Evolutionary conservation across 2,797 vertebrate genomes (phyloP).

Genomic region (Propithecus deckenii): DNA sequence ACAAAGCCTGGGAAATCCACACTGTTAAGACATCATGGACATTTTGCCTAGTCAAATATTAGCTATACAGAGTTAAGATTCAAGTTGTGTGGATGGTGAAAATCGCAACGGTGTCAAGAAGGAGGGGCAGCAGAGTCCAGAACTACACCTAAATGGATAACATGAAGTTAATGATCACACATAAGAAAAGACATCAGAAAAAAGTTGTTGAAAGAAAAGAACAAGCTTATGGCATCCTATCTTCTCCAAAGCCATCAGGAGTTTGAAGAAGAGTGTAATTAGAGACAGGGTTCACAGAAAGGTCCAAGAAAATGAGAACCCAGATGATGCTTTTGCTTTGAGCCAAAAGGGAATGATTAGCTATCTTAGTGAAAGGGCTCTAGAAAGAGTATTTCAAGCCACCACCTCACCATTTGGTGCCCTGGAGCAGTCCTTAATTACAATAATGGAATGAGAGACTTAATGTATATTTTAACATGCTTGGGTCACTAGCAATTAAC

Average conservation of each 20-base stretch:
- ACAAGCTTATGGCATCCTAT: neutral
- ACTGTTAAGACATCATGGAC: neutral
- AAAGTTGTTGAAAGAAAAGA: neutral
- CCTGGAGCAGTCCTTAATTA: neutral
- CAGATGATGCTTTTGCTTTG: neutral
- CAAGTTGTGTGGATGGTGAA: neutral
- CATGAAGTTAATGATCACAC: neutral
- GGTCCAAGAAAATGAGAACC: conserved; percentile 30
- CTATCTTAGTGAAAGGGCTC: neutral
- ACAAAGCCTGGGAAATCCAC: neutral
- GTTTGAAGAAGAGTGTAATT: neutral
- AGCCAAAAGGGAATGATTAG: conserved; percentile 45
- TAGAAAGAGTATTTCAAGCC: neutral
- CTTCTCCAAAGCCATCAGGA: conserved; percentile 16
- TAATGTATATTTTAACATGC: neutral
- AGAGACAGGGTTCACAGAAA: conserved; percentile 34
- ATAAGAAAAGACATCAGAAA: neutral
- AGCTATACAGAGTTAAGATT: neutral
- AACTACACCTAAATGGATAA: neutral
- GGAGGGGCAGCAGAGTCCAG: neutral
- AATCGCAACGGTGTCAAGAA: neutral
- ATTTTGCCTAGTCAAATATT: neutral
- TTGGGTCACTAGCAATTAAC: conserved; percentile 12
- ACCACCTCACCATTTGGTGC: conserved; percentile 61
- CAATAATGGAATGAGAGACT: neutral